Percentiles rank a stretch among this genome's conserved stretches.
These are phyloP conservation scores for Microcebus tavaratra DNA, from an alignment of 2,113 vertebrate species.

Conservation along the genomic window DNA sequence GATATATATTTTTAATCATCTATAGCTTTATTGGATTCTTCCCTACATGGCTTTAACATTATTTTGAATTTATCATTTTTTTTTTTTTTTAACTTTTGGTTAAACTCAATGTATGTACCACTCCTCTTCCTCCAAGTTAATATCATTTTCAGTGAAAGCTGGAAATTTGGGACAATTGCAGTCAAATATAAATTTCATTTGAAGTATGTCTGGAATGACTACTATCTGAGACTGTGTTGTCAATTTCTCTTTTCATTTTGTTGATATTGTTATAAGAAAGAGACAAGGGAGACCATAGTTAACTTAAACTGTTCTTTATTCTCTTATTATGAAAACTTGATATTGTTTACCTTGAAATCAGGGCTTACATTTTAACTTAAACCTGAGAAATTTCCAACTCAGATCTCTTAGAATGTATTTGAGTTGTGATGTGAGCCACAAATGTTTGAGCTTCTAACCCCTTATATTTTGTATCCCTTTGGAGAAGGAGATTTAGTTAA, in stretches of 20 bases:
- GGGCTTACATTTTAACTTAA: constrained; percentile 29
- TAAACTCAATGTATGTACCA: background rate
- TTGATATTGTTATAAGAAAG: constrained; percentile 4
- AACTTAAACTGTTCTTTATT: constrained; percentile 14
- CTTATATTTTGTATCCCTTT: constrained; percentile 19
- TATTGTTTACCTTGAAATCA: constrained; percentile 35
- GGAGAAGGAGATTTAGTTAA: constrained; percentile 21
- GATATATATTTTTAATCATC: background rate
- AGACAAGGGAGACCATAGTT: background rate
- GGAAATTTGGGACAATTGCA: background rate
- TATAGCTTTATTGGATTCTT: background rate
- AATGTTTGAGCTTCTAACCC: background rate
- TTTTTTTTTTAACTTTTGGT: background rate
- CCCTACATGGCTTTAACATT: background rate
- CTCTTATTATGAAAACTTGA: background rate
- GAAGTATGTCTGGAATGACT: background rate
- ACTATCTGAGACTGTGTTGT: background rate
- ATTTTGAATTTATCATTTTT: background rate
- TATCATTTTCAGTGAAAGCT: constrained; percentile 23
- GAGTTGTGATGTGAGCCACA: background rate
- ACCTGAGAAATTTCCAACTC: background rate
- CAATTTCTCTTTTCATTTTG: constrained; percentile 12
- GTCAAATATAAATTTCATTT: constrained; percentile 37
- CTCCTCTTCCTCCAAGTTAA: background rate
- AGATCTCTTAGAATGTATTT: constrained; percentile 18